Evolutionary conservation across 2,113 vertebrate genomes (phyloP).

Genomic region (Leptocoma aspasia): DNA sequence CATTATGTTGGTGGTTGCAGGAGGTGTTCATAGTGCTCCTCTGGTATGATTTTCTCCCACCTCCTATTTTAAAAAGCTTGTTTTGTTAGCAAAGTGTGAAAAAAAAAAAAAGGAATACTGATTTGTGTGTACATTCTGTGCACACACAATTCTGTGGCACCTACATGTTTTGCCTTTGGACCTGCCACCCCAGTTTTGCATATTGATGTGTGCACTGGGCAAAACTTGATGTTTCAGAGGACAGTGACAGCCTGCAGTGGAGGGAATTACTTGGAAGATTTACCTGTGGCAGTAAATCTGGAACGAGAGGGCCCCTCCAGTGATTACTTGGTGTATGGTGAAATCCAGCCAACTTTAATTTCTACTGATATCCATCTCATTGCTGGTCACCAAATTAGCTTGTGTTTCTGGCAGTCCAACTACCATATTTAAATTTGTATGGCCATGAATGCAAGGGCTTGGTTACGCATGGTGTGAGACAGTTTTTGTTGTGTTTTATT

Average conservation of each 20-base stretch:
- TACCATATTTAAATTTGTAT: neutral
- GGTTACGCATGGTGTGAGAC: neutral
- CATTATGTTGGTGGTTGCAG: neutral
- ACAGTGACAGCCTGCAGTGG: neutral
- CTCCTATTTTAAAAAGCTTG: neutral
- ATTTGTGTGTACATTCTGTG: rapidly evolving
- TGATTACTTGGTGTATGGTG: rapidly evolving
- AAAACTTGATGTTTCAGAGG: neutral
- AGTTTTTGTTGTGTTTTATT: neutral
- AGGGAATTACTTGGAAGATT: neutral
- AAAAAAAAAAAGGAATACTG: neutral
- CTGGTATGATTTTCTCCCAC: neutral
- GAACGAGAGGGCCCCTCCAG: neutral
- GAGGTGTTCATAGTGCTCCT: neutral
- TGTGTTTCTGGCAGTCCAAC: neutral
- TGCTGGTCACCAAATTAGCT: neutral
- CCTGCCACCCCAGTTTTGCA: rapidly evolving
- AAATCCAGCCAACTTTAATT: neutral
- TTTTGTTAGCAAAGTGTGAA: neutral
- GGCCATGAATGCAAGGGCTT: neutral
- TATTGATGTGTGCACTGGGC: neutral
- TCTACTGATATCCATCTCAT: neutral
- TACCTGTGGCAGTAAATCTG: neutral
- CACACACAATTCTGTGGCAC: neutral
- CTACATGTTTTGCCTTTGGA: neutral